Conservation (phyloP, 2,113 vertebrate genomes). For the Lepisosteus osseus region DNA sequence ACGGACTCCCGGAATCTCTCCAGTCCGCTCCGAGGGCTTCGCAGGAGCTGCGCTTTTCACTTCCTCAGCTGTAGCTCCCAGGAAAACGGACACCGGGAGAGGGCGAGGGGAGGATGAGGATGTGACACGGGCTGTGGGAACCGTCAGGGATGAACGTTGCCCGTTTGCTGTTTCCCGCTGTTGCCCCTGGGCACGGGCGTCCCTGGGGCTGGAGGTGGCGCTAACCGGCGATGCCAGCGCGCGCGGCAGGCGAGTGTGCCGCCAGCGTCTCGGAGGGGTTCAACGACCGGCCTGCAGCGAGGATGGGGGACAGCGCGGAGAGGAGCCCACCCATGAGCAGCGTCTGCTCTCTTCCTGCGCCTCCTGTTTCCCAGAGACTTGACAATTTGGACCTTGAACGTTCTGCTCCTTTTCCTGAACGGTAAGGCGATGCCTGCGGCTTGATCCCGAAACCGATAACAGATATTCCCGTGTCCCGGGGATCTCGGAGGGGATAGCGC, state of each 20-base stretch:
- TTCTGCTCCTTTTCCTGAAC: too few relatives aligned
- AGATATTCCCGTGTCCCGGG: too few relatives aligned
- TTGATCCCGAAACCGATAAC: too few relatives aligned
- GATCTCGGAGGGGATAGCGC: too few relatives aligned
- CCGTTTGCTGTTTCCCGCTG: slow-evolving; percentile 55
- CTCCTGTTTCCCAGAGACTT: too few relatives aligned
- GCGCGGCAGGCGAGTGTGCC: neutral
- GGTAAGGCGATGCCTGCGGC: too few relatives aligned
- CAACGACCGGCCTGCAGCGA: neutral
- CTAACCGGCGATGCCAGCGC: slow-evolving; percentile 16
- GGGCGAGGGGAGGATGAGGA: slow-evolving; percentile 42
- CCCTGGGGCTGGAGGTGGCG: slow-evolving; percentile 38
- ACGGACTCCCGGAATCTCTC: too few relatives aligned
- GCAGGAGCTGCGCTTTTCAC: too few relatives aligned
- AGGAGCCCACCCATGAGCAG: neutral
- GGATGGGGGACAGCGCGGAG: neutral
- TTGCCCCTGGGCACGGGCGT: slow-evolving; percentile 22
- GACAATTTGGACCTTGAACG: too few relatives aligned
- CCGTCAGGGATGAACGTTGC: slow-evolving; percentile 61
- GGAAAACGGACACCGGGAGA: slow-evolving; percentile 26
- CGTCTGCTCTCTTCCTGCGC: too few relatives aligned
- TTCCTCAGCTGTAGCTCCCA: too few relatives aligned
- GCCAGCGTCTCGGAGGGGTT: neutral
- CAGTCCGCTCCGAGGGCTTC: too few relatives aligned
- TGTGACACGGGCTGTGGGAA: slow-evolving; percentile 42